phyloP scores from a whole-genome alignment of 2,888 invertebrate genomes.

The Drosophila mimica region DNA sequence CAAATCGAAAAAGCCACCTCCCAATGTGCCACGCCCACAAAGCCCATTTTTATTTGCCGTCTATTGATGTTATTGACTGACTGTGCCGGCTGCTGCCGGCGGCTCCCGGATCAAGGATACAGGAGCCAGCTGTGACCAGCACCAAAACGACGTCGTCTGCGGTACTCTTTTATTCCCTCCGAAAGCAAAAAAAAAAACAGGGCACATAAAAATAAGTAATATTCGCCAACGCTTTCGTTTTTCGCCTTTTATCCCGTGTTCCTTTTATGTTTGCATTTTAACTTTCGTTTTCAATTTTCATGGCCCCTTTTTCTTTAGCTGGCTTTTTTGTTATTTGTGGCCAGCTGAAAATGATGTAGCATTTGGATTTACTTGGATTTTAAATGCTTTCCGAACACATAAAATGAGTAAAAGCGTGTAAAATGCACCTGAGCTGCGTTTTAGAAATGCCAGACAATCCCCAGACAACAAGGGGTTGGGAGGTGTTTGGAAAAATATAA shows the following conservation, averaged over 20 bases:
- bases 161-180: slow-evolving; percentile 3
- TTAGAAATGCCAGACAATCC: slow-evolving; percentile 52
- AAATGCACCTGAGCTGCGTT: slow-evolving; percentile 69
- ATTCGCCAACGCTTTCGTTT: slow-evolving; percentile 56
- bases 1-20: slow-evolving; percentile 63
- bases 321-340: slow-evolving; percentile 44
- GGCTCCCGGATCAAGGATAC: slow-evolving; percentile 8
- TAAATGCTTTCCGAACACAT: slow-evolving; percentile 42
- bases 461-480: slow-evolving; percentile 32
- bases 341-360: slow-evolving; percentile 55
- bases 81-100: slow-evolving; percentile 26
- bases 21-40: slow-evolving; percentile 36
- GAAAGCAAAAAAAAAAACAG: slow-evolving; percentile 12
- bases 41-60: slow-evolving; percentile 74
- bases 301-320: slow-evolving; percentile 39
- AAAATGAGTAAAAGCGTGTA: slow-evolving; percentile 57
- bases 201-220: slow-evolving; percentile 70
- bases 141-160: slow-evolving; percentile 38
- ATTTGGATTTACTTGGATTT: slow-evolving; percentile 39
- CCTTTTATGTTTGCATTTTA: slow-evolving; percentile 53
- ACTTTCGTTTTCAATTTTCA: slow-evolving; percentile 79
- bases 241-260: slow-evolving; percentile 9
- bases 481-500: slow-evolving; percentile 13
- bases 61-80: slow-evolving; percentile 78
- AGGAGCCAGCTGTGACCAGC: slow-evolving; percentile 68